A percentile compares a stretch with the other conserved stretches of the same genome.
Conservation (phyloP, 1,140 invertebrate species). For the Zaprionus ghesquierei region DNA sequence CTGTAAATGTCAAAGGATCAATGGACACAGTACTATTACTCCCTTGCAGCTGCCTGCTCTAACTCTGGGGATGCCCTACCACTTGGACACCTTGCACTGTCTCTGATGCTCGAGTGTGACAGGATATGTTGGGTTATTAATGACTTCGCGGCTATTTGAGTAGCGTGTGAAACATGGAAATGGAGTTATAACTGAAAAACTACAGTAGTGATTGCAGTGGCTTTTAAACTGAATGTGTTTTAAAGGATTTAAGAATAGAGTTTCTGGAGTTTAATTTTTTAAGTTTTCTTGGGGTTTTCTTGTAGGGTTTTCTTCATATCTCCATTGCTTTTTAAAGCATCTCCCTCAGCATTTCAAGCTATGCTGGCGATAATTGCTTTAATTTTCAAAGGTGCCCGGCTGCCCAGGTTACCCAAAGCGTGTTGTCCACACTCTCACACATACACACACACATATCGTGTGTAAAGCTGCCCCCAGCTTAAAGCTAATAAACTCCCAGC, state of each 20-base stretch:
- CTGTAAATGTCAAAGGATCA: constrained; percentile 44
- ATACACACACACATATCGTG: constrained; percentile 7
- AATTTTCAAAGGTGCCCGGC: constrained; percentile 48
- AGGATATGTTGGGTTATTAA: constrained; percentile 44
- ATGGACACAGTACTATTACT: background rate
- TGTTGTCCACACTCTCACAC: constrained; percentile 10
- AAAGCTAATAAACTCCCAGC: constrained; percentile 71
- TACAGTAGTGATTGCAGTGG: background rate
- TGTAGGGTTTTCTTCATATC: background rate
- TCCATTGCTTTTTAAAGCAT: background rate
- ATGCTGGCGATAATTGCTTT: constrained; percentile 53
- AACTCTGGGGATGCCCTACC: constrained; percentile 8
- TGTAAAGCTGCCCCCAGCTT: constrained; percentile 27
- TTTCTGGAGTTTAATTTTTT: background rate
- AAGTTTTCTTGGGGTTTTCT: background rate
- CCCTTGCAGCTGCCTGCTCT: constrained; percentile 10
- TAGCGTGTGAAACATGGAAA: constrained; percentile 49
- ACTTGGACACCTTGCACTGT: constrained; percentile 36
- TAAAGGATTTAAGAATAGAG: no score
- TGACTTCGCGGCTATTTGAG: constrained; percentile 32
- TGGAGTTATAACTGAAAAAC: background rate
- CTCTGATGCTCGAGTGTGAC: constrained; percentile 21
- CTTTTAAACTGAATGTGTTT: background rate
- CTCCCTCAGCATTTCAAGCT: no score
- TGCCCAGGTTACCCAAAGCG: constrained; percentile 59